These are phyloP conservation scores for Grammomys surdaster DNA, from an alignment of 2,113 vertebrate genomes.

Conservation along the genomic window DNA sequence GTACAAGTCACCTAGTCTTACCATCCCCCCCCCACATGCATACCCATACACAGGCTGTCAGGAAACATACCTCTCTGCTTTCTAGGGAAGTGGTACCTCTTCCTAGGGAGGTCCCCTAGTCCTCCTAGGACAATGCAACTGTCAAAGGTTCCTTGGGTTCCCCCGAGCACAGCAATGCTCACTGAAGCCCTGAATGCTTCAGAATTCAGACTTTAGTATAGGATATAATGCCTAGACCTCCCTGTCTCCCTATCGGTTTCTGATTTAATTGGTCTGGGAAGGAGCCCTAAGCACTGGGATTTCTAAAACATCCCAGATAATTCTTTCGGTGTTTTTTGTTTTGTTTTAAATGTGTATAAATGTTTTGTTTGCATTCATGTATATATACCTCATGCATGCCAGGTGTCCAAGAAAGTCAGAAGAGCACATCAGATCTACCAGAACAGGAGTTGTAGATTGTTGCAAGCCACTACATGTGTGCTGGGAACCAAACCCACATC, in stretches of 20 bases:
- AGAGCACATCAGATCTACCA: background rate
- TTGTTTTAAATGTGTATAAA: background rate
- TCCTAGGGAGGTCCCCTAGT: background rate
- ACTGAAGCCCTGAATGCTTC: background rate
- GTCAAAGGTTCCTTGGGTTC: background rate
- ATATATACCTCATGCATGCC: no score
- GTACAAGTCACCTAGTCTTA: background rate
- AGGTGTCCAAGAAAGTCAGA: no score
- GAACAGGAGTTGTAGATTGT: background rate
- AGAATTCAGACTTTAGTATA: background rate
- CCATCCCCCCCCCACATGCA: background rate
- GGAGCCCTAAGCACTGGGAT: background rate
- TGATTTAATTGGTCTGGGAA: conserved; percentile 60
- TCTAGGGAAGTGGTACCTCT: background rate
- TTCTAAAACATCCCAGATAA: background rate
- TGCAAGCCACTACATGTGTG: background rate
- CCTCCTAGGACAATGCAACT: background rate
- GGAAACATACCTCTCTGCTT: background rate
- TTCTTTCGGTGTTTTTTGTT: background rate
- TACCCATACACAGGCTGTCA: background rate
- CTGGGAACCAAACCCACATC: background rate
- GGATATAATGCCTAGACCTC: background rate
- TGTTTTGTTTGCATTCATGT: background rate
- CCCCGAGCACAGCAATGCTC: background rate
- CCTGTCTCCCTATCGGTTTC: background rate